Conservation (phyloP, 2,888 invertebrate species). For the Chrysolina haemoptera region DNA sequence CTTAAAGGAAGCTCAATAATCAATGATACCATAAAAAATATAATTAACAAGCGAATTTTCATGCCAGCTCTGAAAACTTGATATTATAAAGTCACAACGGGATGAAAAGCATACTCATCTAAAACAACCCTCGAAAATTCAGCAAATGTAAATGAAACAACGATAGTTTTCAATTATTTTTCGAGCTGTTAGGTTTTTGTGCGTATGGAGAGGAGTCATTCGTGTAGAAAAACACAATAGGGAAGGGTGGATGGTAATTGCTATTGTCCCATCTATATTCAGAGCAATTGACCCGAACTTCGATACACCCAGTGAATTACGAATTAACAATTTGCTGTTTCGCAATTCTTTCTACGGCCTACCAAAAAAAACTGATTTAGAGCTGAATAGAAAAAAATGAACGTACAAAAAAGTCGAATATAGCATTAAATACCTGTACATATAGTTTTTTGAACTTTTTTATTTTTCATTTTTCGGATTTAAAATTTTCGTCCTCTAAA, state of each 20-base stretch:
- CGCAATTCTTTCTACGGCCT: conserved; percentile 19
- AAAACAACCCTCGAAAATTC: conserved; percentile 42
- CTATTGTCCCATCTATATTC: conserved; percentile 65
- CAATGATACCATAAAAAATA: background rate
- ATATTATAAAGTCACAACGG: background rate
- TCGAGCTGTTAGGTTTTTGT: conserved; percentile 59
- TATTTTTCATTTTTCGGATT: too few species aligned
- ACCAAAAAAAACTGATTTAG: too few species aligned
- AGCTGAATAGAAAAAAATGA: too few species aligned
- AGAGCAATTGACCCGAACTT: conserved; percentile 63
- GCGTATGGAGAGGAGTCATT: conserved; percentile 58
- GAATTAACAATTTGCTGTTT: conserved; percentile 42
- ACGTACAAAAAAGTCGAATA: too few species aligned
- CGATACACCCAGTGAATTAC: conserved; percentile 50
- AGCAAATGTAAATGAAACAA: conserved; percentile 60
- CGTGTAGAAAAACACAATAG: conserved; percentile 65
- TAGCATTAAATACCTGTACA: too few species aligned
- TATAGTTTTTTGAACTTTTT: too few species aligned
- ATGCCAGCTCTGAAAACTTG: background rate
- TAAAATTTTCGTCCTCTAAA: too few species aligned
- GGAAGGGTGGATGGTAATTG: conserved; percentile 65
- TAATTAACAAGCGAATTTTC: too few species aligned
- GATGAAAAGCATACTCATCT: background rate
- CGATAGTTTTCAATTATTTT: conserved; percentile 65
- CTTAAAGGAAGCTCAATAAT: too few species aligned